Evolutionary conservation across 2,888 invertebrate species (phyloP), one percentile per base, ranked within the genome.

Genomic region (Temnothorax ravouxi): DNA sequence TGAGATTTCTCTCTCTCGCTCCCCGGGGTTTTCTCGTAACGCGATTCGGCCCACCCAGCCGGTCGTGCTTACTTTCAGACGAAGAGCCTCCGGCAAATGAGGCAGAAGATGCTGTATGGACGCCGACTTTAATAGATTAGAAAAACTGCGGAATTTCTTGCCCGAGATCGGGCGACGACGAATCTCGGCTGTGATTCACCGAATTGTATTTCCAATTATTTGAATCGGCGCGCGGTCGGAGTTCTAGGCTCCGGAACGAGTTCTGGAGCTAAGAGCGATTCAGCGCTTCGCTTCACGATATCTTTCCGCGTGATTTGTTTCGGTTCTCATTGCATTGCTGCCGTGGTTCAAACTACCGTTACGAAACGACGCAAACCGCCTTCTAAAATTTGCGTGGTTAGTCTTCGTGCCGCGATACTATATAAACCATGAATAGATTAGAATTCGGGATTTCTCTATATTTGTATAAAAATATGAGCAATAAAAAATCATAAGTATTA

Each of bases 51-150:
- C 84, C 85, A 87, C 87, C 85, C 87, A 88, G 77, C 52, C 59
- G 67, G 85, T 79, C 69, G 75, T 87, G 86, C 84, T 76, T 77
- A 59, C 84, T 86, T 72, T 83, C 72, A 77, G 81, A 85, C 67
- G 83, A 72, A 84, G 54, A 29, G 81, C 82, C 87, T 81, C 72
- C 77, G 85, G 81, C 79, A 87, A 87, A 87, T 87, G 87, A 87
- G 74, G 61, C 67, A 84, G 71, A 86, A 86, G 64, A 85, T 41
- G 21, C 52, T 66, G 56, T 29, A 64, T 25, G 25, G 67, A 52
- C 3, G 3, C 34, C 64, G 41, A 41, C 66, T 80, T 76, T 75
- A 85, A 85, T 80, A 71, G 59, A 9, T 62, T 62, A 64, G 76
- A 83, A 81, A 69, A 80, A 85, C 50, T 64, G 56, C 15, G 56